Conservation (phyloP, 2,797 vertebrate genomes). For the Intellagama lesueurii region DNA sequence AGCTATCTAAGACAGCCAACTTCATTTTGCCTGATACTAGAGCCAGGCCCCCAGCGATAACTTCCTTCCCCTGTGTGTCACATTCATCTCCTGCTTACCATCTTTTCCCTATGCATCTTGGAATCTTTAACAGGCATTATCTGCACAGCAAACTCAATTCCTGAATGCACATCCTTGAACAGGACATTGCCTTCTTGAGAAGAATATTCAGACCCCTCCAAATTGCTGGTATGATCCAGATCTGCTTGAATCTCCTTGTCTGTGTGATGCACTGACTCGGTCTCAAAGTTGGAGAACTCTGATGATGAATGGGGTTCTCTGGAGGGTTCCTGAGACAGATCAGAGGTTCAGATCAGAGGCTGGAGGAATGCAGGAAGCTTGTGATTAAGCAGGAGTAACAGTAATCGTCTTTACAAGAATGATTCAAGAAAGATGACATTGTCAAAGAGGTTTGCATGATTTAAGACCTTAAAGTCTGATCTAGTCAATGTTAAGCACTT, state of each 20-base stretch:
- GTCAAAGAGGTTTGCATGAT: slow-evolving; percentile 16
- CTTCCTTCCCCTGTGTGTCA: not conserved
- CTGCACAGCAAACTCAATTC: slow-evolving; percentile 24
- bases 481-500: not conserved
- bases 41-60: no score
- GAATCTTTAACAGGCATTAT: slow-evolving; percentile 15
- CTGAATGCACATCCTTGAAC: slow-evolving; percentile 27
- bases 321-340: slow-evolving; percentile 28
- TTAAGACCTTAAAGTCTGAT: not conserved
- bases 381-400: not conserved
- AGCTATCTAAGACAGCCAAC: no score
- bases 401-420: not conserved
- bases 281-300: slow-evolving; percentile 26
- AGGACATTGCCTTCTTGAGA: slow-evolving; percentile 32
- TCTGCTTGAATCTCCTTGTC: slow-evolving; percentile 35
- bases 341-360: not conserved
- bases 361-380: not conserved
- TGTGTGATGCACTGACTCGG: slow-evolving; percentile 17
- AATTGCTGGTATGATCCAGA: slow-evolving; percentile 25
- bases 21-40: not conserved
- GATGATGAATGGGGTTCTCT: slow-evolving; percentile 23
- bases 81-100: slow-evolving; percentile 34
- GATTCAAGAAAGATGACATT: slow-evolving; percentile 19
- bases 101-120: slow-evolving; percentile 29
- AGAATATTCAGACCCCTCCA: slow-evolving; percentile 38